phyloP scores from a whole-genome alignment of 35 echinoderm and acorn worm genomes.

The Ophiothrix spiculata region DNA sequence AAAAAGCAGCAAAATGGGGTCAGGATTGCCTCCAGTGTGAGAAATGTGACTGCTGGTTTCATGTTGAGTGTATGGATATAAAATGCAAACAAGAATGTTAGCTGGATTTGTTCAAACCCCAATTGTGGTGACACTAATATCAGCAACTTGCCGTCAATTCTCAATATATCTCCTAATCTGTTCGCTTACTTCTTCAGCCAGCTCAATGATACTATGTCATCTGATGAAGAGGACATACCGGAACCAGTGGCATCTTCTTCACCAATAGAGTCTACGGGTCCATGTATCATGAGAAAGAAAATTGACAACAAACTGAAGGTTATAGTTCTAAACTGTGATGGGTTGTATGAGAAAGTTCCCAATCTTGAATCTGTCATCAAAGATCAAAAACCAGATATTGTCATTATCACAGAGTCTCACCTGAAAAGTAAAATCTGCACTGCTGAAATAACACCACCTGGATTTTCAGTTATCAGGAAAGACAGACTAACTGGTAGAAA shows the following conservation, averaged over 20 bases:
- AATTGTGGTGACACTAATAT: constrained; percentile 19
- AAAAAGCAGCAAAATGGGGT: background rate
- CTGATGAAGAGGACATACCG: constrained; percentile 13
- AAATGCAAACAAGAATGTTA: background rate
- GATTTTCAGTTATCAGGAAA: no score
- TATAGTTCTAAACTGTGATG: constrained; percentile 36
- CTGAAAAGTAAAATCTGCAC: constrained; percentile 26
- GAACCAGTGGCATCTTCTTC: constrained; percentile 16
- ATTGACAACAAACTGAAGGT: background rate
- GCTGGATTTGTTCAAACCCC: constrained; percentile 39
- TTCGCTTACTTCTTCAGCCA: constrained; percentile 7
- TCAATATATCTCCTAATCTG: background rate
- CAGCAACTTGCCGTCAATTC: no score
- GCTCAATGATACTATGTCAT: background rate
- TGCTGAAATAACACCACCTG: constrained; percentile 30
- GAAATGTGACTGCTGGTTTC: background rate
- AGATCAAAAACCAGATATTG: constrained; percentile 25
- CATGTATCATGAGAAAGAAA: background rate
- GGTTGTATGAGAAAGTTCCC: constrained; percentile 33
- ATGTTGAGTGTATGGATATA: background rate
- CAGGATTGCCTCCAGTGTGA: no score
- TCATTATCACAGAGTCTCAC: constrained; percentile 45
- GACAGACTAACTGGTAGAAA: constrained; percentile 13
- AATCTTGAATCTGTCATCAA: constrained; percentile 34
- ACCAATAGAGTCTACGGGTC: background rate